Conservation (phyloP, 1,140 invertebrate species). For the Trypoxylus dichotomus region DNA sequence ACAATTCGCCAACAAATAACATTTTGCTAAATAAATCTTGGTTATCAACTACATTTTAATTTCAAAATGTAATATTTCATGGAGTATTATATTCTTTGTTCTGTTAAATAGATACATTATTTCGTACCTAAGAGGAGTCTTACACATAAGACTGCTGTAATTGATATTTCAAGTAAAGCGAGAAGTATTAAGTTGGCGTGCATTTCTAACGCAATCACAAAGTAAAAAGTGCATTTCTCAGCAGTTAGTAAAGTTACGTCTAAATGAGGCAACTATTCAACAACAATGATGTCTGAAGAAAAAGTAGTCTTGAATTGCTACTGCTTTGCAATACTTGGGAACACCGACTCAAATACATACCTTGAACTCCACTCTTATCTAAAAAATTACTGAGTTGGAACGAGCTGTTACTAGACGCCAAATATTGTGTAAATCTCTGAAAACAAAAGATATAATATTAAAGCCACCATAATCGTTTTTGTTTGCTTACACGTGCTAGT, state of each 20-base stretch:
- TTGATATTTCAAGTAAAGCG: too few relatives aligned
- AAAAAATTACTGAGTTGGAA: conserved; percentile 97
- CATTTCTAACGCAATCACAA: not conserved
- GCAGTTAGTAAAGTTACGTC: not conserved
- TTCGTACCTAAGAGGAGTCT: too few relatives aligned
- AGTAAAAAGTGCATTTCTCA: not conserved
- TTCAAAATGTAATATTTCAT: too few relatives aligned
- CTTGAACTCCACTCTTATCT: conserved; percentile 94
- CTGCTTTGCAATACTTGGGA: not conserved
- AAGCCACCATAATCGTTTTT: not conserved
- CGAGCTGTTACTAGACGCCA: conserved; percentile 98
- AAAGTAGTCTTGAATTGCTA: not conserved
- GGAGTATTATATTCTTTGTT: too few relatives aligned
- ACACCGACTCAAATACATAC: conserved; percentile 59
- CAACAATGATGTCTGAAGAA: not conserved
- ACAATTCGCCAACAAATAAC: too few relatives aligned
- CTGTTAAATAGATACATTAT: too few relatives aligned
- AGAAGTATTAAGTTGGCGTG: not conserved
- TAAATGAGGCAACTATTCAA: not conserved
- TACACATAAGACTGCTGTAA: too few relatives aligned
- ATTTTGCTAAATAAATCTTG: too few relatives aligned
- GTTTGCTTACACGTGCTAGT: too few relatives aligned
- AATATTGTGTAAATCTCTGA: conserved; percentile 98
- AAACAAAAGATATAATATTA: conserved; percentile 54
- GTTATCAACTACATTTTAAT: too few relatives aligned